phyloP scores from a whole-genome alignment of 2,797 vertebrate genomes.

The Astyanax mexicanus region DNA sequence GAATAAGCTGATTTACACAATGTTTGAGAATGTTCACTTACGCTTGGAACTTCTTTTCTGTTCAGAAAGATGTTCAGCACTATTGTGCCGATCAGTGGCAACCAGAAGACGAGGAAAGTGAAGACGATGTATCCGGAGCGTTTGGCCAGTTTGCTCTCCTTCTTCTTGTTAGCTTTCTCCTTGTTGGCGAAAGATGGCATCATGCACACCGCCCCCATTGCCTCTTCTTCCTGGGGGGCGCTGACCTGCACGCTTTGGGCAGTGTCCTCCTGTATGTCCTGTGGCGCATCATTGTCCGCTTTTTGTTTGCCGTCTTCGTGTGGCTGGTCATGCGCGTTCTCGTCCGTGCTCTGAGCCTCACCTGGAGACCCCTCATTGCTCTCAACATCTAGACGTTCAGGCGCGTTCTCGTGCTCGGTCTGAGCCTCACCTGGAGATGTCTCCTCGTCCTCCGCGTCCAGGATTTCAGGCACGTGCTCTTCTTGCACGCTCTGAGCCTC shows the following conservation, averaged over 20 bases:
- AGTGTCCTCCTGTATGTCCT: background rate
- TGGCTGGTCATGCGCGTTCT: no score
- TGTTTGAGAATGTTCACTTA: constrained; percentile 58
- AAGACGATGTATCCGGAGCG: constrained; percentile 80
- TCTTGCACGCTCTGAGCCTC: background rate
- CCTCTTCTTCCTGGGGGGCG: constrained; percentile 13
- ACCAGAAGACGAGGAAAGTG: constrained; percentile 80
- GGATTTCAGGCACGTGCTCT: background rate
- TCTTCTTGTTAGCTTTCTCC: constrained; percentile 73
- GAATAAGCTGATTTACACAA: no score
- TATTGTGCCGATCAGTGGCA: constrained; percentile 75
- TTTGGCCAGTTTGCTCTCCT: constrained; percentile 79
- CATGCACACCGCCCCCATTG: constrained; percentile 77
- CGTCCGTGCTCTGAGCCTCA: no score
- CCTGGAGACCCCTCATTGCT: no score
- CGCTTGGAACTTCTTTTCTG: constrained; percentile 57
- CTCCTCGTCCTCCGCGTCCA: background rate
- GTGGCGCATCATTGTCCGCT: no score
- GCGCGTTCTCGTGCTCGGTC: background rate
- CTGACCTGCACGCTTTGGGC: constrained; percentile 17
- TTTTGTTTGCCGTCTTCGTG: background rate
- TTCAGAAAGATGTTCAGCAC: constrained; percentile 64
- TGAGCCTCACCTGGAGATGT: no score
- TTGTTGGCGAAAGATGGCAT: constrained; percentile 74
- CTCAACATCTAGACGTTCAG: background rate